Base-by-base conservation (phyloP, 2,797 vertebrate species). In the Bovichtus diacanthus region DNA sequence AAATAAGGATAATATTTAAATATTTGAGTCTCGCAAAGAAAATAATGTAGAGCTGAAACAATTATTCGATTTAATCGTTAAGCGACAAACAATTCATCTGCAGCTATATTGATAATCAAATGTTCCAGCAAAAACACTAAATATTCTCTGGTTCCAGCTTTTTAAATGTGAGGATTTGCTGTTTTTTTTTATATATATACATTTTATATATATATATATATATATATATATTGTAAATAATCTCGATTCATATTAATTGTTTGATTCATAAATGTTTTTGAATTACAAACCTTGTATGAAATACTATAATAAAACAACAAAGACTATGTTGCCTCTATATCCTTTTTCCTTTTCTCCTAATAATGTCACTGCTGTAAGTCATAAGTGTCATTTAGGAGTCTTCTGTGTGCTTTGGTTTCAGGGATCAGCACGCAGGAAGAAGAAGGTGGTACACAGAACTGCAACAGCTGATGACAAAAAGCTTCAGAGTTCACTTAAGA, bases 381-480 rank as follows among this genome's bases (percentile, higher is more conserved):
- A 23, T 8, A 41, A 7, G 15, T 46, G 9, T 61, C n/a, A n/a
- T 34, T 16, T 6, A 36, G 12, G 2, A 58, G 29, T 56, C 10
- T 27, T 18, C 13, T 47, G 3, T 91, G n/a, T 5, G 0, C 16
- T 31, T 75, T 76, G 23, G 21, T 81, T 80, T 59, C 68, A 98
- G 97, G 97, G 97, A 76, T 96, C 97, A 87, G 97, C 97, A 54
- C 97, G 97, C 85, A 97, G 97, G 91, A 98, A 99, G 97, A 98
- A 98, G 97, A 98, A 99, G 97, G 97, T 99, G 43, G 97, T 98
- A 16, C 97, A 98, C 91, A 97, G 97, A 96, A 98, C 97, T 70
- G 97, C 97, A 65, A 98, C 97, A 85, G 97, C 97, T 78, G 97
- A 99, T 90, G 97, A 99, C 93, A 99, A 99, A 93, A 99, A 99